Percentiles rank a stretch among this genome's conserved stretches.
phyloP scores from a whole-genome alignment of 2,113 vertebrate genomes.

The Aleadryas rufinucha region DNA sequence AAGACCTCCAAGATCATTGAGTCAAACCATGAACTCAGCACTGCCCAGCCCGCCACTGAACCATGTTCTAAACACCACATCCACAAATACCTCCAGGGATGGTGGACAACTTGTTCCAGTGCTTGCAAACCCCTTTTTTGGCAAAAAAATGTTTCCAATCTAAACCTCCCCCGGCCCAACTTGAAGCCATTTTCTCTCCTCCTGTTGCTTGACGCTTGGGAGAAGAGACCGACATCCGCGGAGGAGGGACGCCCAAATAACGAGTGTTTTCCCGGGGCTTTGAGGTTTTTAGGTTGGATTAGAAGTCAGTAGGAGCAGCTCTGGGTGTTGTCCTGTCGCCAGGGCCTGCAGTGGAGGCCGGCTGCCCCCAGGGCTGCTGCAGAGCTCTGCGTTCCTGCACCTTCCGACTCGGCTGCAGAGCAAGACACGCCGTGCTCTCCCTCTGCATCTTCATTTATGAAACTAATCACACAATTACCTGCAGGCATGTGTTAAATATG shows the following conservation, averaged over 20 bases:
- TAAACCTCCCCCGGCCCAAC: neutral
- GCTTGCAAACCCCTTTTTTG: neutral
- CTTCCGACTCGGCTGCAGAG: neutral
- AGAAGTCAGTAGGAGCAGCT: neutral
- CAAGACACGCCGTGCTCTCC: neutral
- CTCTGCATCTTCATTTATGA: constrained; percentile 59
- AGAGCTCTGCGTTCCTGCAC: neutral
- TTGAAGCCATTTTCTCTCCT: neutral
- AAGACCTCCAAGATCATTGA: neutral
- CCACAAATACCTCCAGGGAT: neutral
- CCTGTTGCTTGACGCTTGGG: neutral
- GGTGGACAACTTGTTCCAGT: neutral
- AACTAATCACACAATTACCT: constrained; percentile 73
- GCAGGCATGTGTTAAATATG: constrained; percentile 70
- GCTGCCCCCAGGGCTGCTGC: fast-evolving
- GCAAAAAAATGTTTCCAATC: neutral
- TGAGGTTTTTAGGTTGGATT: neutral
- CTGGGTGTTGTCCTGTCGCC: neutral
- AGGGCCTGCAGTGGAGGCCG: neutral
- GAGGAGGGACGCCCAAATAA: neutral
- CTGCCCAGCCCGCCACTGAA: neutral
- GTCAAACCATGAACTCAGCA: neutral
- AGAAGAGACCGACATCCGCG: fast-evolving
- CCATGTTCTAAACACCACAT: neutral
- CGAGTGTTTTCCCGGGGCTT: neutral